These are phyloP conservation scores for Ciconia stormi DNA, from an alignment of 2,113 vertebrate species.

Conservation along the genomic window DNA sequence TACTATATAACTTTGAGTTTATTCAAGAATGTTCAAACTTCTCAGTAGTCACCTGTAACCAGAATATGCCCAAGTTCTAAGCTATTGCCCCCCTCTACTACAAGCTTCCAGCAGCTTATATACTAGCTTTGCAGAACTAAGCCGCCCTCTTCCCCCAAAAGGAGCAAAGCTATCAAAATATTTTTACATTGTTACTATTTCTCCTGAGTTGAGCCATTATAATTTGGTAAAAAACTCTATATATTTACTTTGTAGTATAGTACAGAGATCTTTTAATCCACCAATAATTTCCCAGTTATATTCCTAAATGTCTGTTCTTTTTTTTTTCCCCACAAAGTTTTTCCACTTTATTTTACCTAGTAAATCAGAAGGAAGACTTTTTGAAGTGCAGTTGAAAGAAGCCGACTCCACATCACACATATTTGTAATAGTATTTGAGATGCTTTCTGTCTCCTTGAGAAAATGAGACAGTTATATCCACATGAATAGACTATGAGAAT, in stretches of 20 bases:
- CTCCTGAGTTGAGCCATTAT: neutral
- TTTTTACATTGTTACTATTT: neutral
- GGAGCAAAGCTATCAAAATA: neutral
- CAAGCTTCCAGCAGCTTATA: neutral
- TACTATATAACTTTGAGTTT: neutral
- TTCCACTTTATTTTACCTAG: constrained; percentile 35
- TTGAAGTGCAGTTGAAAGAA: neutral
- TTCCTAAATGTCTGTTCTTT: neutral
- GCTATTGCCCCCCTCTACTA: neutral
- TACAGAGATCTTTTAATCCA: neutral
- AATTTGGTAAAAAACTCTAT: neutral
- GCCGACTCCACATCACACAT: neutral
- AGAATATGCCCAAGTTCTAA: neutral
- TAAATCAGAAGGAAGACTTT: neutral
- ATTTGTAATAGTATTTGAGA: neutral
- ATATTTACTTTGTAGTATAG: neutral
- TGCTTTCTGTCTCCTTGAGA: constrained; percentile 56
- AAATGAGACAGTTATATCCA: neutral
- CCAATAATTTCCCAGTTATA: neutral
- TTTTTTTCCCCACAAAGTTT: neutral
- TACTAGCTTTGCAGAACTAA: neutral
- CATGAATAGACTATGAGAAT: neutral
- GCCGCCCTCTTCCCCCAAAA: neutral
- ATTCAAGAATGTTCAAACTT: neutral
- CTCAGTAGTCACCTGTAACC: neutral